These are phyloP conservation scores for Drosophila atripex DNA, from an alignment of 2,888 invertebrate genomes.

Conservation along the genomic window DNA sequence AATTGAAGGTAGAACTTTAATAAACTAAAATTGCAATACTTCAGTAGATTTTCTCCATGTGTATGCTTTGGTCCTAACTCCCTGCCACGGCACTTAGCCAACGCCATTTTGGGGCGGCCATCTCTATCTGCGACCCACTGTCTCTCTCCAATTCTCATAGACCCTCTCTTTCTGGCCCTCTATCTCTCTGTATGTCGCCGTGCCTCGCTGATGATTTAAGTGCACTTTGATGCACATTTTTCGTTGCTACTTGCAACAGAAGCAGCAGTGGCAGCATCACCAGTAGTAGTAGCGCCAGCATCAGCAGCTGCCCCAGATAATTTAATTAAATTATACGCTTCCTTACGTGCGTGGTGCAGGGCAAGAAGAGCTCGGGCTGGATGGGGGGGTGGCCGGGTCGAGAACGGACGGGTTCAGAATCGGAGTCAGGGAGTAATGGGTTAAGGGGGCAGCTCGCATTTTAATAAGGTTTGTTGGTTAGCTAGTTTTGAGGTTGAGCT, in stretches of 20 bases:
- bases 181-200: slow-evolving; percentile 70
- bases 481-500: slow-evolving; percentile 78
- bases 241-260: slow-evolving; percentile 65
- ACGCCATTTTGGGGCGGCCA: slow-evolving; percentile 59
- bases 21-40: too few species aligned
- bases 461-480: slow-evolving; percentile 79
- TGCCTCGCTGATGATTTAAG: slow-evolving; percentile 79
- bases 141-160: slow-evolving; percentile 11
- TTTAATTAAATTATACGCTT: slow-evolving; percentile 79
- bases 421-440: slow-evolving; percentile 47
- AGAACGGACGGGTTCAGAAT: slow-evolving; percentile 8
- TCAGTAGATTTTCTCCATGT: not conserved
- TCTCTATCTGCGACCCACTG: slow-evolving; percentile 13
- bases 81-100: slow-evolving; percentile 74
- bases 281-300: slow-evolving; percentile 23
- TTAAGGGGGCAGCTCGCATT: slow-evolving; percentile 57
- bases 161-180: slow-evolving; percentile 16
- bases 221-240: slow-evolving; percentile 80
- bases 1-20: not conserved
- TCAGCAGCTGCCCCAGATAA: slow-evolving; percentile 74
- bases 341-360: slow-evolving; percentile 61
- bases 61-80: slow-evolving; percentile 27
- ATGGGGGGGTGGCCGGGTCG: slow-evolving; percentile 13
- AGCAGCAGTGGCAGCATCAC: slow-evolving; percentile 21
- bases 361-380: slow-evolving; percentile 4